Evolutionary conservation across 2,797 vertebrate genomes (phyloP).

Genomic region (Carcharodon carcharias): DNA sequence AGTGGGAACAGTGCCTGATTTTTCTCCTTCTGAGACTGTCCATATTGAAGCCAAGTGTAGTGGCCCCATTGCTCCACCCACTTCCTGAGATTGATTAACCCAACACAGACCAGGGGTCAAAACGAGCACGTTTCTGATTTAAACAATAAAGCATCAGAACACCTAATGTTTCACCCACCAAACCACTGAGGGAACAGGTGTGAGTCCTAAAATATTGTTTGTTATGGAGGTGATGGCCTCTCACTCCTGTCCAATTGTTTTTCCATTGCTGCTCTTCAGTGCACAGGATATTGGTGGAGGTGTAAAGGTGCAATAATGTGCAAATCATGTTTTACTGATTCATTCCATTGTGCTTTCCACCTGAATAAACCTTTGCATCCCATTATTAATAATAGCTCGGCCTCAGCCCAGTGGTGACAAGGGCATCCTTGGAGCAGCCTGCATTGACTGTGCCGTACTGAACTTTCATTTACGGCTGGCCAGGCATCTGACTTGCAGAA

Average conservation of each 20-base stretch:
- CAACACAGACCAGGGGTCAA: not conserved
- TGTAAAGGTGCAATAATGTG: not conserved
- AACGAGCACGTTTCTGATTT: not conserved
- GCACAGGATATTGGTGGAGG: not conserved
- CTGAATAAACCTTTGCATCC: not conserved
- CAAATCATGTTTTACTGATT: not conserved
- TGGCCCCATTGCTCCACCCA: not conserved
- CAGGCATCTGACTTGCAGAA: not conserved
- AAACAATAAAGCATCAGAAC: not conserved
- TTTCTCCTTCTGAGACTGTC: not conserved
- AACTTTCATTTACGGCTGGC: not conserved
- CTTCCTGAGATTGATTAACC: not conserved
- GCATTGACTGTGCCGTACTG: not conserved
- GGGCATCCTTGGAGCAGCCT: not conserved
- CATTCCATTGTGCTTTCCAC: not conserved
- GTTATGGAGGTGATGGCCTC: too few relatives aligned
- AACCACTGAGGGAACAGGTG: not conserved
- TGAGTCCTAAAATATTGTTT: not conserved
- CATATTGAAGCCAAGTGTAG: not conserved
- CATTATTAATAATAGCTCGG: not conserved
- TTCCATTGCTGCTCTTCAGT: not conserved
- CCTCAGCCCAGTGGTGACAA: not conserved
- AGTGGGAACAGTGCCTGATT: not conserved
- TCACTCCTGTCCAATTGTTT: not conserved
- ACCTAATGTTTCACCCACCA: too few relatives aligned